Conservation (phyloP, 2,113 vertebrate genomes). For the Hyla sarda region DNA sequence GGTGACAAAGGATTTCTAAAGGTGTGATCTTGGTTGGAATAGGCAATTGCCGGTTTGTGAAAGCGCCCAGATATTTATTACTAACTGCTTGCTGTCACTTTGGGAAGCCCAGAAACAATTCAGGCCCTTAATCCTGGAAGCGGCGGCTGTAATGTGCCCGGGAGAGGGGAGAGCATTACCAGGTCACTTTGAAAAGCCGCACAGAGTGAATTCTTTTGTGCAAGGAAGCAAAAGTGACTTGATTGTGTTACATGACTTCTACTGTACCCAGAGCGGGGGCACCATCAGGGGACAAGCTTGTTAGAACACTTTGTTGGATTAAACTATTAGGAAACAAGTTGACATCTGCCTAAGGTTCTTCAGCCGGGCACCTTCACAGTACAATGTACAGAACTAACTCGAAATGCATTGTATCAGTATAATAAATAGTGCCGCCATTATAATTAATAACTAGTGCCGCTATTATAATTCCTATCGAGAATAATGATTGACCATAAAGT, state of each 20-base stretch:
- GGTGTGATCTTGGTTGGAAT: constrained; percentile 68
- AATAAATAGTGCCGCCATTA: neutral
- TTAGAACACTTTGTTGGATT: neutral
- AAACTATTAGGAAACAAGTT: neutral
- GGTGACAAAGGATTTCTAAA: constrained; percentile 67
- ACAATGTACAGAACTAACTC: neutral
- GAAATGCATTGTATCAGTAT: neutral
- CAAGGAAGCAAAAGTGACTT: constrained; percentile 21
- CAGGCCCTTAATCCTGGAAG: constrained; percentile 3
- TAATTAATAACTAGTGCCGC: too few relatives aligned
- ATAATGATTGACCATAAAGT: too few relatives aligned
- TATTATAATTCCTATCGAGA: too few relatives aligned
- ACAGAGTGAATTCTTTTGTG: constrained; percentile 49
- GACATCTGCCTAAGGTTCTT: neutral
- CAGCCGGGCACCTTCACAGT: neutral
- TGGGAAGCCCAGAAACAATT: constrained; percentile 14
- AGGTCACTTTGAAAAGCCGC: constrained; percentile 49
- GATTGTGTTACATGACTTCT: constrained; percentile 48
- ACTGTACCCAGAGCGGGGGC: constrained; percentile 28
- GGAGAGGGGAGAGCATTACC: constrained; percentile 38
- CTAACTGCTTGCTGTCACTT: constrained; percentile 48
- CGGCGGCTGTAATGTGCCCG: constrained; percentile 20
- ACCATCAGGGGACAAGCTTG: neutral
- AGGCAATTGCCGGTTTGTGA: constrained; percentile 66
- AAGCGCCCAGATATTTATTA: constrained; percentile 62